Evolutionary conservation across 2,113 vertebrate species (phyloP), one percentile per base, ranked within the genome.

Genomic region (Formicarius rufipectus): DNA sequence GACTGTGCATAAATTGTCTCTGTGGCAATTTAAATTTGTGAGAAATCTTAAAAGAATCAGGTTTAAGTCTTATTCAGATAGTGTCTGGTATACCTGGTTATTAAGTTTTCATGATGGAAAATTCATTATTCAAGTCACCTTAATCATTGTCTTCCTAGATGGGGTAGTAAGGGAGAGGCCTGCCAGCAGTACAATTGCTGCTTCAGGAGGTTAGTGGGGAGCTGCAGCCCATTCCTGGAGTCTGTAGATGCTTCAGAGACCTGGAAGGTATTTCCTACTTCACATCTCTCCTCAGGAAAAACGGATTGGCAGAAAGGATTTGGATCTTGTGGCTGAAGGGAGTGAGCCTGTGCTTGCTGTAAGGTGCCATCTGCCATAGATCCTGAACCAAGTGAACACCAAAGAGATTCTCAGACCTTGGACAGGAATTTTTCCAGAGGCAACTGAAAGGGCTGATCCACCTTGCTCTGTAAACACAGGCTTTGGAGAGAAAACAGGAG

Each of bases 41-140:
- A 92, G 60, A 95, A 96, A 58, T 31, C 68, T n/a, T 53, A 42
- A 75, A 88, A 86, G 23, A 90, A 81, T 77, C 31, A 71, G 6
- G 16, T 86, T 66, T 86, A 68, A 67, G 35, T 37, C 45, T 73
- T 69, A 89, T 87, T 96, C 89, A 84, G 62, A 58, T 18, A 60
- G 64, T 23, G 19, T 60, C 22, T 83, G 53, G 4, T 25, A 58
- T 73, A 64, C 49, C 40, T 73, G 40, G 40, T 60, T 79, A 87
- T 89, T 85, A 79, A 39, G 2, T 1, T n/a, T 60, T 85, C 62
- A 69, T 1, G 4, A 39, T 16, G 25, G 83, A 95, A 89, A 93
- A 84, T 53, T 71, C 77, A 59, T 89, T 81, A 87, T 50, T 77
- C 14, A 11, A 14, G 7, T 33, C 49, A 44, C 77, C 31, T 73